Conservation (phyloP, 2,888 invertebrate genomes). For the Liopterus haemorrhoidalis region DNA sequence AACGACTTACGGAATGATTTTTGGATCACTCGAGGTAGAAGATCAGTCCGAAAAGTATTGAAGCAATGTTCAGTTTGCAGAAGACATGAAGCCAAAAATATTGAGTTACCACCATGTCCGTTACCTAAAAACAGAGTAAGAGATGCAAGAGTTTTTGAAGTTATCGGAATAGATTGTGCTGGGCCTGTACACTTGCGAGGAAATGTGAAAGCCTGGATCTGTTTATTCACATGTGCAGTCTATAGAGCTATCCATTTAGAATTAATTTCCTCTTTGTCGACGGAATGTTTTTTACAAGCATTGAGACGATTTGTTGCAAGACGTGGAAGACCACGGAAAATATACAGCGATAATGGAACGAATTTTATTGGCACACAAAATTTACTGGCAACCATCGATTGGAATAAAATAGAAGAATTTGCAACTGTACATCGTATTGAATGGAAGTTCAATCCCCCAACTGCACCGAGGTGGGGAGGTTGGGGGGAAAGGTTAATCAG, state of each 20-base stretch:
- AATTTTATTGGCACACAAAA: no score
- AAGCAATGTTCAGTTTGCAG: slow-evolving; percentile 28
- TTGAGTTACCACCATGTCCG: slow-evolving; percentile 28
- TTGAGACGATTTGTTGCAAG: slow-evolving; percentile 23
- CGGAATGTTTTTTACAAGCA: slow-evolving; percentile 34
- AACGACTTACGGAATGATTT: slow-evolving; percentile 28
- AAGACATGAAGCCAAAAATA: slow-evolving; percentile 26
- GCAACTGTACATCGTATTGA: no score
- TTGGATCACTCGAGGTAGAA: slow-evolving; percentile 29
- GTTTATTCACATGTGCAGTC: slow-evolving; percentile 39
- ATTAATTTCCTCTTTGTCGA: slow-evolving; percentile 32
- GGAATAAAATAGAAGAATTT: no score
- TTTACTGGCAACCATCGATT: no score
- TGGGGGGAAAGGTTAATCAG: slow-evolving; percentile 43
- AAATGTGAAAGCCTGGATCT: slow-evolving; percentile 33
- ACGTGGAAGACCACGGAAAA: slow-evolving; percentile 33
- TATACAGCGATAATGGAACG: slow-evolving; percentile 26
- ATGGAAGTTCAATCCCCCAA: no score
- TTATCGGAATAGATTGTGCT: slow-evolving; percentile 36
- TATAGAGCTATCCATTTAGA: slow-evolving; percentile 40
- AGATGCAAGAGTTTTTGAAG: slow-evolving; percentile 35
- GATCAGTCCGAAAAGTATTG: slow-evolving; percentile 23
- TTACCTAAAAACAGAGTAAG: slow-evolving; percentile 36
- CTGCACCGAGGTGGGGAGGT: no score
- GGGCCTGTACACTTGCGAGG: slow-evolving; percentile 36